Evolutionary conservation across 2,113 vertebrate genomes (phyloP).

Genomic region (Saccopteryx bilineata): DNA sequence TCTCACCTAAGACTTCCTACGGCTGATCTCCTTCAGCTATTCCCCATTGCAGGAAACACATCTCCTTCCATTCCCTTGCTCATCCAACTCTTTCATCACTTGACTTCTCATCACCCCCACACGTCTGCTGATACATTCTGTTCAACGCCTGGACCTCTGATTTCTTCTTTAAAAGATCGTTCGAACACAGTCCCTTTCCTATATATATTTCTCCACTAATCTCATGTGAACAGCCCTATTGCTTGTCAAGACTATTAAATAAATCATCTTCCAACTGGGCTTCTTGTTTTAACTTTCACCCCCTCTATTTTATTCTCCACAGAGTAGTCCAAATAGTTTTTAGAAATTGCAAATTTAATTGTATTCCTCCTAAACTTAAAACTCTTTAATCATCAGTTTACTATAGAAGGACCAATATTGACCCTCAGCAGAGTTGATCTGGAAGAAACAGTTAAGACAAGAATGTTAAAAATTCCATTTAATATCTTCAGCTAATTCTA

Average conservation of each 20-base stretch:
- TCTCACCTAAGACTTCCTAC: not conserved
- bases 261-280: not conserved
- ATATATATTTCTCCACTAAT: not conserved
- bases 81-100: not conserved
- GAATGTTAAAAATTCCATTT: not conserved
- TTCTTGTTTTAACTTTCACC: not conserved
- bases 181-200: not conserved
- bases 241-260: not conserved
- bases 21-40: no score
- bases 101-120: no score
- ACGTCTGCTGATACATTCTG: not conserved
- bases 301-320: not conserved
- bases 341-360: not conserved
- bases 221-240: not conserved
- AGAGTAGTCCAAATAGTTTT: not conserved
- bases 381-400: not conserved
- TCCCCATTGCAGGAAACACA: not conserved
- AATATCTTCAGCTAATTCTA: not conserved
- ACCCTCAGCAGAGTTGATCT: not conserved
- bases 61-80: not conserved
- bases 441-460: not conserved
- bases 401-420: not conserved
- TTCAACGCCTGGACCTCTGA: no score
- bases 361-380: not conserved
- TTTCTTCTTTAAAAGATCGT: not conserved